A percentile compares a stretch with the other conserved stretches of the same genome.
phyloP scores from a whole-genome alignment of 2,113 vertebrate species.

The Lophotis ruficrista region DNA sequence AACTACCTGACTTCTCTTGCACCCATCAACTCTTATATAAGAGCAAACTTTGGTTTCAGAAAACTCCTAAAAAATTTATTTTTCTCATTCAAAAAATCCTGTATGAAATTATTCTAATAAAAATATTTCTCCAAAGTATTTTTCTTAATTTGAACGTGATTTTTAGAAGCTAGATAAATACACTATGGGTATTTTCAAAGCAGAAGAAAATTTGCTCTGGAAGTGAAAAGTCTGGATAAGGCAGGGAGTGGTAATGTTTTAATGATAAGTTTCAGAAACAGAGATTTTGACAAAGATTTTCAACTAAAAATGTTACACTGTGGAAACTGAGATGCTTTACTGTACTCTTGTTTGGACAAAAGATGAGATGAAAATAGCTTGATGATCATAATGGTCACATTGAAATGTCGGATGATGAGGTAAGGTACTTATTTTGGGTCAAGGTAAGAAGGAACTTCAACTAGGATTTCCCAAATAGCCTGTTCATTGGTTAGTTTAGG shows the following conservation, averaged over 20 bases:
- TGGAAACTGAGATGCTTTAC: background rate
- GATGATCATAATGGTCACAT: too few species aligned
- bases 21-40: background rate
- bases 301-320: background rate
- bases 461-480: background rate
- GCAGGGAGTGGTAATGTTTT: background rate
- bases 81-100: background rate
- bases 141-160: background rate
- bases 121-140: background rate
- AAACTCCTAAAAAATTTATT: background rate
- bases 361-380: background rate
- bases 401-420: background rate
- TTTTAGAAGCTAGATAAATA: background rate
- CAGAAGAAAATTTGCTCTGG: background rate
- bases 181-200: background rate
- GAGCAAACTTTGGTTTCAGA: background rate
- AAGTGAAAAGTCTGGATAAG: background rate
- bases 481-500: background rate
- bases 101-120: background rate
- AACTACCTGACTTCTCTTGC: background rate
- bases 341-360: background rate
- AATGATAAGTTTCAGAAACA: background rate
- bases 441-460: background rate
- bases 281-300: background rate
- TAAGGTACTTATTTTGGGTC: background rate